Conservation (phyloP, 2,888 invertebrate species). For the Odontocerum albicorne region DNA sequence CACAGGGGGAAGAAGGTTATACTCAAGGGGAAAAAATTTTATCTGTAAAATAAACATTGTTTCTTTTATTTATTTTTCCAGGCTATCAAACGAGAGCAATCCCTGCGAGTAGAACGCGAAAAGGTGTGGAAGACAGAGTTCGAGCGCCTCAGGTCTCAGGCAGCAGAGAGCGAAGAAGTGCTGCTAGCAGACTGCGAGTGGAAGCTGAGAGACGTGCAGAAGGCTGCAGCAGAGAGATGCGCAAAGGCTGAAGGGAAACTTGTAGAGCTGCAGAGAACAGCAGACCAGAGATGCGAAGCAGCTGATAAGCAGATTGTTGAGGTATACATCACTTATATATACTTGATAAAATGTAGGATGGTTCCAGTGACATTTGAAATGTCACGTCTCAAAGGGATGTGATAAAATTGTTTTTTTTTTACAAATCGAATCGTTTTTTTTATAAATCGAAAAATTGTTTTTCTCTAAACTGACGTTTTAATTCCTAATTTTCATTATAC, state of each 20-base stretch:
- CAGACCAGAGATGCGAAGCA: conserved; percentile 24
- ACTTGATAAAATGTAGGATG: no score
- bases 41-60: no score
- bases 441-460: no score
- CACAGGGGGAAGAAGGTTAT: no score
- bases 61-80: no score
- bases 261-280: conserved; percentile 23
- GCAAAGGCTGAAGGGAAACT: conserved; percentile 25
- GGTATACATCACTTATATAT: conserved; percentile 20
- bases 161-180: conserved; percentile 70
- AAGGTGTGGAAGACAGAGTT: conserved; percentile 69
- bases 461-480: no score
- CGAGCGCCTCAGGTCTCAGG: conserved; percentile 67
- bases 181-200: conserved; percentile 81
- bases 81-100: conserved; percentile 63
- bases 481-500: no score
- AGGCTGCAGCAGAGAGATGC: conserved; percentile 61
- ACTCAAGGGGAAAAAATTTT: no score
- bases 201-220: conserved; percentile 78
- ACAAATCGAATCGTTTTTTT: no score
- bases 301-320: conserved; percentile 28
- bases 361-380: no score
- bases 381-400: no score
- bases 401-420: no score
- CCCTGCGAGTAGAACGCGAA: conserved; percentile 69